Base-by-base conservation (phyloP, 2,113 vertebrate genomes). In the Erythrocebus patas region DNA sequence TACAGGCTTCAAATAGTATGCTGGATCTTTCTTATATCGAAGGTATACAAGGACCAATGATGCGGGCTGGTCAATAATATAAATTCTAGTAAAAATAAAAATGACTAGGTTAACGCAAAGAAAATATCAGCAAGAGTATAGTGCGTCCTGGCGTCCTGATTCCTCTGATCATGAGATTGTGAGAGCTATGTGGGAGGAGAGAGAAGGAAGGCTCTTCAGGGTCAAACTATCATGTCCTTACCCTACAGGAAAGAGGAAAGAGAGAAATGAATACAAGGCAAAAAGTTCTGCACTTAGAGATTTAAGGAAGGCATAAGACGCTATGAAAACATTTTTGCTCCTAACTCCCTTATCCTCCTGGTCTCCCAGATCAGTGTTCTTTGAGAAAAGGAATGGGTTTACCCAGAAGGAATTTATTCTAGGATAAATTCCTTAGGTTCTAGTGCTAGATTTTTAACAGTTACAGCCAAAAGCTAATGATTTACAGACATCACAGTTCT, bases 371-470 rank as follows among this genome's bases (percentile, higher is more conserved):
- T 87, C 32, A 64, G 61, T 45, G 82, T 13, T 82, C 75, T 86
- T 57, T 55, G 35, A 91, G 30, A 96, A 78, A 83, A 92, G 32
- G 23, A 85, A 55, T 81, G 25, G 40, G 52, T 75, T 94, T 20
- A 68, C 38, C 23, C 18, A 73, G 61, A 88, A 92, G 4, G 73
- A 93, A 89, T 20, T 22, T 13, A 92, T 59, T 73, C 25, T 64
- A 64, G 27, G 30, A 64, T 64, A 64, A 64, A 64, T 64, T 64
- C 61, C 61, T 40, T 52, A 59, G 22, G 45, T 84, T 66, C n/a
- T 52, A 68, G 52, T 92, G n/a, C 61, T 95, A 95, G 20, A 92
- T 88, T 55, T 78, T 97, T 73, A 79, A 68, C 27, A 35, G 10
- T 75, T 89, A 68, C 14, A 91, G 45, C 13, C 45, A 43, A 91